Percentiles rank a stretch among this genome's conserved stretches.
Conservation (phyloP, 2,113 vertebrate species). For the Arenaria interpres region DNA sequence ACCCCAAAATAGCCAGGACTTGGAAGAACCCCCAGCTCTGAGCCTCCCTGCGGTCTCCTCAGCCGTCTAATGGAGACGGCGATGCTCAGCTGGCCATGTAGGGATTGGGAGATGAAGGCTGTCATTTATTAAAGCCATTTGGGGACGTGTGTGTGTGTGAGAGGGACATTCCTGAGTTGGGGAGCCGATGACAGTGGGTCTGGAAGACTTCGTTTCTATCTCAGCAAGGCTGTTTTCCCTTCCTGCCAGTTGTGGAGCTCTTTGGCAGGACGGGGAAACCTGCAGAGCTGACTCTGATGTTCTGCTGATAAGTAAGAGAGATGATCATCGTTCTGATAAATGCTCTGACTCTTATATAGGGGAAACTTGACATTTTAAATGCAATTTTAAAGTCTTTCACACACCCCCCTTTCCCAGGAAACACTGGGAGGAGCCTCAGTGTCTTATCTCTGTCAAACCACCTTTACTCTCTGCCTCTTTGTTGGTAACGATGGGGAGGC, state of each 20-base stretch:
- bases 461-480: not conserved
- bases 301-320: not conserved
- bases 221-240: not conserved
- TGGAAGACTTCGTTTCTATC: constrained; percentile 30
- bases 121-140: constrained; percentile 47
- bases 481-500: not conserved
- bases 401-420: not conserved
- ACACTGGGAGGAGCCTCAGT: not conserved
- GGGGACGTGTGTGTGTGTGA: not conserved
- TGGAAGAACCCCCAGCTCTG: not conserved
- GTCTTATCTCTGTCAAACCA: not conserved
- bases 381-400: no score
- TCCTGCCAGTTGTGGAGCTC: not conserved
- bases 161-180: not conserved
- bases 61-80: not conserved
- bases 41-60: not conserved
- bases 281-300: not conserved
- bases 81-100: not conserved
- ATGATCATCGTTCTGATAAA: not conserved
- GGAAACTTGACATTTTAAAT: not conserved
- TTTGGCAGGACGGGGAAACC: not conserved
- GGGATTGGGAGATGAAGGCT: not conserved
- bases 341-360: not conserved
- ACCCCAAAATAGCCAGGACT: not conserved
- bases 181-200: constrained; percentile 18